A percentile compares a stretch with the other conserved stretches of the same genome.
Evolutionary conservation across 1,140 invertebrate species (phyloP).

Genomic region (Dendroctonus valens): DNA sequence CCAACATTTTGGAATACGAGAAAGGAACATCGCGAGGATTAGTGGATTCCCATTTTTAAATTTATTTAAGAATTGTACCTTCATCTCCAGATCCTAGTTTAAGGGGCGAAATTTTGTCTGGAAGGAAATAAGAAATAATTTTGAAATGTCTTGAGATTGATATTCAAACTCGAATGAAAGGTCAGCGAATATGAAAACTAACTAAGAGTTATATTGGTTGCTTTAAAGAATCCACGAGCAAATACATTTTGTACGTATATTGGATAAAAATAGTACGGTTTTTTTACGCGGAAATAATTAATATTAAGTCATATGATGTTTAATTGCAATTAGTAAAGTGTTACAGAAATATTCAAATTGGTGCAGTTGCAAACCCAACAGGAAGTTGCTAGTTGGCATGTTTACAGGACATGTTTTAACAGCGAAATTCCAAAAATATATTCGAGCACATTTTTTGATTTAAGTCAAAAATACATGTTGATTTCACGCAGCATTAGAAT

Average conservation of each 20-base stretch:
- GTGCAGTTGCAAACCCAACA: conserved; percentile 17
- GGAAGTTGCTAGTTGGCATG: conserved; percentile 16
- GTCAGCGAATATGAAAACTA: conserved; percentile 8
- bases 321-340: conserved; percentile 28
- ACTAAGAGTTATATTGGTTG: background rate
- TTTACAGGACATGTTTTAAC: background rate
- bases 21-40: conserved; percentile 9
- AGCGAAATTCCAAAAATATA: conserved; percentile 2
- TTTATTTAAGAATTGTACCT: conserved; percentile 19
- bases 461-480: too few species aligned
- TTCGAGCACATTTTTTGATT: too few species aligned
- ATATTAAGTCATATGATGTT: conserved; percentile 6
- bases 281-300: conserved; percentile 10
- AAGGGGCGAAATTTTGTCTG: conserved; percentile 23
- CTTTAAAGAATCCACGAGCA: too few species aligned
- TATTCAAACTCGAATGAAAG: conserved; percentile 5
- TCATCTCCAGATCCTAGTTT: conserved; percentile 28
- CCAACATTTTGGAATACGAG: background rate
- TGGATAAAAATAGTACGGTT: too few species aligned
- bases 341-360: conserved; percentile 17
- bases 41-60: conserved; percentile 2
- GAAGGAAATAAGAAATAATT: conserved; percentile 27
- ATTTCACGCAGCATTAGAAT: too few species aligned
- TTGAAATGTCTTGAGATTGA: conserved; percentile 3
- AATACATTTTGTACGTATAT: too few species aligned